These are phyloP conservation scores for Vanessa atalanta DNA, from an alignment of 1,140 invertebrate genomes.

Conservation along the genomic window DNA sequence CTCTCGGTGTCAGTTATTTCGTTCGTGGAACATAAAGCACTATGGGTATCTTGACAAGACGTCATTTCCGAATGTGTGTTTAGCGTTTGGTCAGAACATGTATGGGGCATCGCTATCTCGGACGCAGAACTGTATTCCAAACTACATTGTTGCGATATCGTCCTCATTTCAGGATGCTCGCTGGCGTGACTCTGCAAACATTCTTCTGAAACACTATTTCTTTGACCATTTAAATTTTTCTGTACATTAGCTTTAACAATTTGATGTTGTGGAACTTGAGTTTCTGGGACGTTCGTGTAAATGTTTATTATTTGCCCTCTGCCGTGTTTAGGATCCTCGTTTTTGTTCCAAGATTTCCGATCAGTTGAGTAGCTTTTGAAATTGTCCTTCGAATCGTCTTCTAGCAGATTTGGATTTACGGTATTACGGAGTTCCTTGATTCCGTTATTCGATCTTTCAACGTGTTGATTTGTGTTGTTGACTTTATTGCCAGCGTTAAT, in stretches of 20 bases:
- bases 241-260: slow-evolving; percentile 73
- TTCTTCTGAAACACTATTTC: slow-evolving; percentile 72
- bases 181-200: slow-evolving; percentile 68
- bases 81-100: slow-evolving; percentile 76
- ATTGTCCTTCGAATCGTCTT: slow-evolving; percentile 77
- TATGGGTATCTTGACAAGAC: slow-evolving; percentile 76
- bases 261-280: slow-evolving; percentile 83
- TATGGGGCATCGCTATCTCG: slow-evolving; percentile 77
- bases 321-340: slow-evolving; percentile 69
- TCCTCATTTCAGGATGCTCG: slow-evolving; percentile 76
- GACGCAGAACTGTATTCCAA: slow-evolving; percentile 75
- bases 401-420: slow-evolving; percentile 83
- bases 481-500: slow-evolving; percentile 86
- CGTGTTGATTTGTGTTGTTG: slow-evolving; percentile 89
- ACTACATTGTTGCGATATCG: slow-evolving; percentile 79
- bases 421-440: slow-evolving; percentile 73
- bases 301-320: slow-evolving; percentile 85
- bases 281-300: slow-evolving; percentile 87
- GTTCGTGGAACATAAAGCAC: slow-evolving; percentile 77
- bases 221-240: slow-evolving; percentile 62
- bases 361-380: slow-evolving; percentile 78
- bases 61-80: slow-evolving; percentile 79
- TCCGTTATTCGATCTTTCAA: slow-evolving; percentile 82
- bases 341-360: slow-evolving; percentile 63
- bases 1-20: slow-evolving; percentile 79